Evolutionary conservation across 2,113 vertebrate genomes (phyloP).

Genomic region (Boulengeromyrus knoepffleri): DNA sequence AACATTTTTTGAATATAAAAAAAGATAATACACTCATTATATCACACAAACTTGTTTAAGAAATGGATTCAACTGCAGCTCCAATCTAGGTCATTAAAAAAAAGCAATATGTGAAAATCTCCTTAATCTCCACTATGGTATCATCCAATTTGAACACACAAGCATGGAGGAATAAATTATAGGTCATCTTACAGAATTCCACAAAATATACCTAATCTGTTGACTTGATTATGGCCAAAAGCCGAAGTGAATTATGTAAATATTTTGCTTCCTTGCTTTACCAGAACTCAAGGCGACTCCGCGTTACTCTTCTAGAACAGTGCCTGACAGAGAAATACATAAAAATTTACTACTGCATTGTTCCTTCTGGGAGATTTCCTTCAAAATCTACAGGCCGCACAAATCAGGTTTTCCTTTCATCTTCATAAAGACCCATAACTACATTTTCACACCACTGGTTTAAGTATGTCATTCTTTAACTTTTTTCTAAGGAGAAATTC

Average conservation of each 20-base stretch:
- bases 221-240: background rate
- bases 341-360: background rate
- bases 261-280: background rate
- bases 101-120: conserved; percentile 6
- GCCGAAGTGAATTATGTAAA: background rate
- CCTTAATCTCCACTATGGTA: background rate
- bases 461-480: background rate
- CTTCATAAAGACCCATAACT: background rate
- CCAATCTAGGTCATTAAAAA: conserved; percentile 7
- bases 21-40: background rate
- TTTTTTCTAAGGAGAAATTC: background rate
- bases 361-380: background rate
- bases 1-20: background rate
- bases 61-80: background rate
- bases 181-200: background rate
- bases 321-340: background rate
- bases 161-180: background rate
- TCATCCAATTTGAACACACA: background rate
- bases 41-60: background rate
- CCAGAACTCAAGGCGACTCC: background rate
- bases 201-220: background rate
- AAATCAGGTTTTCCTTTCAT: background rate
- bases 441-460: background rate
- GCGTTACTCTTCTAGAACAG: background rate
- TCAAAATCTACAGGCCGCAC: background rate